These are phyloP conservation scores for Volucella inflata DNA, from an alignment of 2,888 invertebrate species.

Conservation along the genomic window DNA sequence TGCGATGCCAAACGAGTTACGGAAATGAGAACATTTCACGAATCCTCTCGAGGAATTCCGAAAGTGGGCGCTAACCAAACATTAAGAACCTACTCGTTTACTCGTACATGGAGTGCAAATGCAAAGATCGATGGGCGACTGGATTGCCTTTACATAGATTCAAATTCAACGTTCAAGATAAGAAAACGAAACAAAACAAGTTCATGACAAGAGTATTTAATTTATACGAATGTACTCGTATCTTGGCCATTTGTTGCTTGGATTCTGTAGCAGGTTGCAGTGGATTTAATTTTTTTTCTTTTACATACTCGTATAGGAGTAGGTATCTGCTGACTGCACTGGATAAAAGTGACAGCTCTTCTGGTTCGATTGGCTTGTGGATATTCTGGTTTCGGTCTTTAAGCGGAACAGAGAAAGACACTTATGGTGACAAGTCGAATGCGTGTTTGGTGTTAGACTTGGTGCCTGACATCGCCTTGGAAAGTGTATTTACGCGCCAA, in stretches of 20 bases:
- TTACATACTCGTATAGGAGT: too few relatives aligned
- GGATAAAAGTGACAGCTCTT: conserved; percentile 41
- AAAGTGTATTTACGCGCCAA: conserved; percentile 38
- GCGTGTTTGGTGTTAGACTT: conserved; percentile 22
- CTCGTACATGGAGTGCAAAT: conserved; percentile 1
- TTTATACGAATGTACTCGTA: conserved; percentile 35
- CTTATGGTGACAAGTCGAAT: conserved; percentile 52
- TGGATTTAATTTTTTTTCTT: conserved; percentile 8
- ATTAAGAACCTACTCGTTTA: conserved; percentile 38
- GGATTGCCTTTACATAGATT: conserved; percentile 23
- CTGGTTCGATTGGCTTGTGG: conserved; percentile 36
- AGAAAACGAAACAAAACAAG: conserved; percentile 6
- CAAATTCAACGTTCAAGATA: conserved; percentile 22
- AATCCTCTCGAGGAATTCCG: conserved; percentile 51
- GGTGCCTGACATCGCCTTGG: conserved; percentile 38
- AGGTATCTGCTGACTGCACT: conserved; percentile 9
- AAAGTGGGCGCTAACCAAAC: conserved; percentile 43
- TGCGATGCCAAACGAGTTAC: conserved; percentile 37
- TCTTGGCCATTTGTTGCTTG: conserved; percentile 27
- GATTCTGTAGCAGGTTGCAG: conserved; percentile 26
- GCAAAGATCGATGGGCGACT: conserved; percentile 9
- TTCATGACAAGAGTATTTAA: conserved; percentile 23
- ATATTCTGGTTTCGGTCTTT: conserved; percentile 33
- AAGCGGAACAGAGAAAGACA: conserved; percentile 40
- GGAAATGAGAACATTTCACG: conserved; percentile 41